A percentile compares a stretch with the other conserved stretches of the same genome.
Evolutionary conservation across 2,888 invertebrate genomes (phyloP).

Genomic region (Lepidocyrtoides sp.): DNA sequence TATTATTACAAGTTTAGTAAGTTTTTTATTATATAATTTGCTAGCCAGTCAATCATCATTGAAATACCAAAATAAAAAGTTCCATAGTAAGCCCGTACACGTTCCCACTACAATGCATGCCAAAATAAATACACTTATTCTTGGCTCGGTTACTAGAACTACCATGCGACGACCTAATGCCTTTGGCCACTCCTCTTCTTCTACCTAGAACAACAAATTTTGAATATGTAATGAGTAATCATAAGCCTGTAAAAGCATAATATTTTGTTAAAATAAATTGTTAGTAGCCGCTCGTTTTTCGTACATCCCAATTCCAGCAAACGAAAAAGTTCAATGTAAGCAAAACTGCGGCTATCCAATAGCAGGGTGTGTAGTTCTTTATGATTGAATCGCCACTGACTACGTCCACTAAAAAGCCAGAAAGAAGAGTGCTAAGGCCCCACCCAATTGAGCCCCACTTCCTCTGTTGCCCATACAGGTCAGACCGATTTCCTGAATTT

Average conservation of each 20-base stretch:
- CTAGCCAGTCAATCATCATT: too few species aligned
- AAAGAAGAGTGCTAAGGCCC: slow-evolving; percentile 92
- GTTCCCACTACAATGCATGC: slow-evolving; percentile 95
- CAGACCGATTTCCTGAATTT: slow-evolving; percentile 90
- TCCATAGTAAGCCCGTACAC: slow-evolving; percentile 95
- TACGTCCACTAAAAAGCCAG: slow-evolving; percentile 93
- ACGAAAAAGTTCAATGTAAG: slow-evolving; percentile 82
- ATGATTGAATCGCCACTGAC: slow-evolving; percentile 89
- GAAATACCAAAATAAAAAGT: slow-evolving; percentile 94
- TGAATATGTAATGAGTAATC: too few species aligned
- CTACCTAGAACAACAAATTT: slow-evolving; percentile 80
- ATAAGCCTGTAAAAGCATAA: too few species aligned
- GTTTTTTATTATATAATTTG: too few species aligned
- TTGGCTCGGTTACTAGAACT: slow-evolving; percentile 89
- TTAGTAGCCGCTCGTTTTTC: neutral
- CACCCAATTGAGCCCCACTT: slow-evolving; percentile 96
- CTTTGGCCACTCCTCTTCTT: slow-evolving; percentile 83
- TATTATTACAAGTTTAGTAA: too few species aligned
- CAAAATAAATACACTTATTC: slow-evolving; percentile 91
- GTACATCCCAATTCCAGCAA: slow-evolving; percentile 84
- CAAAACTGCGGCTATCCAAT: slow-evolving; percentile 89
- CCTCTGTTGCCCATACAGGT: slow-evolving; percentile 94
- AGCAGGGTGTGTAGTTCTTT: slow-evolving; percentile 93
- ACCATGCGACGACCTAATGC: slow-evolving; percentile 89
- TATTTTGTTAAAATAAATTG: neutral